Evolutionary conservation across 2,888 invertebrate species (phyloP).

Genomic region (Pheosia tremula): DNA sequence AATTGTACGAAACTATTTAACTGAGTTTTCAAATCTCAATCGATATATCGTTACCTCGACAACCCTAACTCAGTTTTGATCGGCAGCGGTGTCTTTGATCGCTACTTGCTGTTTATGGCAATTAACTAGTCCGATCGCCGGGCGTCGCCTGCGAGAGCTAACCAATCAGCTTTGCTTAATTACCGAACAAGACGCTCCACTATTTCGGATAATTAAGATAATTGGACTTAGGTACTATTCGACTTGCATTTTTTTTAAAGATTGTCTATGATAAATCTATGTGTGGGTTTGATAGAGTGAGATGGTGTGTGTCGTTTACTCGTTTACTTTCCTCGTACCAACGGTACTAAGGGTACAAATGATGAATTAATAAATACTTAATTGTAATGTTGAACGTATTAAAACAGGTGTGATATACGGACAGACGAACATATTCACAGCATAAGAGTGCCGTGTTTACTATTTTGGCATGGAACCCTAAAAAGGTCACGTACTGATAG

Average conservation of each 20-base stretch:
- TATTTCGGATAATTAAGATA: slow-evolving; percentile 34
- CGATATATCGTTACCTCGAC: slow-evolving; percentile 6
- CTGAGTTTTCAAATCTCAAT: background rate
- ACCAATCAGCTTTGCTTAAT: slow-evolving; percentile 40
- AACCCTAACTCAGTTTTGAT: slow-evolving; percentile 40
- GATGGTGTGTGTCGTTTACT: too few species aligned
- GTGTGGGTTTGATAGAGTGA: too few species aligned
- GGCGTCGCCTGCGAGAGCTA: slow-evolving; percentile 22
- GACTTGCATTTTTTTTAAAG: slow-evolving; percentile 21
- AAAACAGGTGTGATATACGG: too few species aligned
- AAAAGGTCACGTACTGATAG: too few species aligned
- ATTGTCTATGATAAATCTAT: background rate
- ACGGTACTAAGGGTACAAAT: too few species aligned
- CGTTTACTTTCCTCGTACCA: too few species aligned
- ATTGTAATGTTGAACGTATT: too few species aligned
- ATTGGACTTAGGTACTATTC: slow-evolving; percentile 22
- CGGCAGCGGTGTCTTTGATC: slow-evolving; percentile 51
- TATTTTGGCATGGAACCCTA: too few species aligned
- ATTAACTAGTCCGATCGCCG: slow-evolving; percentile 36
- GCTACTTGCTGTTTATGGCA: slow-evolving; percentile 41
- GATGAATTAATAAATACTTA: too few species aligned
- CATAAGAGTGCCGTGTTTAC: too few species aligned
- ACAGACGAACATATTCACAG: too few species aligned
- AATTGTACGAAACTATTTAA: too few species aligned
- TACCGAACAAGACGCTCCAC: slow-evolving; percentile 26